phyloP scores from a whole-genome alignment of 1,140 invertebrate genomes.

The Aphis gossypii region DNA sequence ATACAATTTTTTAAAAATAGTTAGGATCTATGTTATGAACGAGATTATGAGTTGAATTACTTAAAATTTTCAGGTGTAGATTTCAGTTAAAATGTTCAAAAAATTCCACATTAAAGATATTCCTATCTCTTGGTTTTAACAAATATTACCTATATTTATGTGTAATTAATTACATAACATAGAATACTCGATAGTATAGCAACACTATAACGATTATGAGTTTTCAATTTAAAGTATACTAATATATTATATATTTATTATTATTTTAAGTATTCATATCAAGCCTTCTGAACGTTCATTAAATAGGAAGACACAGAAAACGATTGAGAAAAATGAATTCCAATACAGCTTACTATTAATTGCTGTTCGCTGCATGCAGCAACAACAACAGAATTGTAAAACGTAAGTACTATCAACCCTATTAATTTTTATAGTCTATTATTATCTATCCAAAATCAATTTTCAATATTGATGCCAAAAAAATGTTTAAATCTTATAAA shows the following conservation, averaged over 20 bases:
- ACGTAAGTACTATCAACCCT: background rate
- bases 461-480: background rate
- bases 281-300: background rate
- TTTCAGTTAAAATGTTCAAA: too few relatives aligned
- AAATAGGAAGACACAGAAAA: background rate
- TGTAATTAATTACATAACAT: background rate
- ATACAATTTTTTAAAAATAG: too few relatives aligned
- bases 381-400: constrained; percentile 31
- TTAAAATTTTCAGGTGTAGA: too few relatives aligned
- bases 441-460: background rate
- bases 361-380: background rate
- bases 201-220: background rate
- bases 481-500: background rate
- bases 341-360: background rate
- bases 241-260: background rate
- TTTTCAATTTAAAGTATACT: too few relatives aligned
- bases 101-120: too few relatives aligned
- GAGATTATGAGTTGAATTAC: too few relatives aligned
- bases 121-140: too few relatives aligned
- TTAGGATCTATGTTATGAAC: too few relatives aligned
- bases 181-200: background rate
- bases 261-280: constrained; percentile 25
- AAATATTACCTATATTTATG: too few relatives aligned
- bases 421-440: background rate
- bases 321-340: background rate